Conservation (phyloP, 2,888 invertebrate species). For the Argyra leucocephala region DNA sequence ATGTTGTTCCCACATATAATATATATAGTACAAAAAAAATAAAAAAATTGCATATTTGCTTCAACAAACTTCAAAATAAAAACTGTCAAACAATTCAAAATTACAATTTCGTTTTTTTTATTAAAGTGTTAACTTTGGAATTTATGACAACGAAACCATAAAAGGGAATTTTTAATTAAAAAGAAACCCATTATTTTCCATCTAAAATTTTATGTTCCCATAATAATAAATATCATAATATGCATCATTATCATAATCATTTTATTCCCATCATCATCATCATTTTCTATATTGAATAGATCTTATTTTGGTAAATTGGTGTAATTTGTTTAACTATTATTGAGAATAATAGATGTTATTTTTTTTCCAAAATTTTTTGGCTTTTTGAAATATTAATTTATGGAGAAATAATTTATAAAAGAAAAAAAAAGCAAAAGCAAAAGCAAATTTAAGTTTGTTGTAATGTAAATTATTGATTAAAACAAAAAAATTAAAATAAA, state of each 20-base stretch:
- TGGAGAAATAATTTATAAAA: not conserved
- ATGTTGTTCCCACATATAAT: too few species aligned
- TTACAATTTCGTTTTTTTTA: too few species aligned
- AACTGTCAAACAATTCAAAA: too few species aligned
- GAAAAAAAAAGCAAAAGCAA: too few species aligned
- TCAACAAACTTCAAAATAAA: too few species aligned
- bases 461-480: not conserved
- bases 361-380: not conserved
- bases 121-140: not conserved
- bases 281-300: too few species aligned
- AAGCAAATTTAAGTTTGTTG: too few species aligned
- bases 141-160: not conserved
- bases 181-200: not conserved
- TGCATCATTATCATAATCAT: too few species aligned
- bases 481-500: not conserved
- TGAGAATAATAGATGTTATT: not conserved
- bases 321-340: not conserved
- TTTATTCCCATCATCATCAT: not conserved
- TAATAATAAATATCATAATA: too few species aligned
- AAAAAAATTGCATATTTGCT: too few species aligned
- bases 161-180: not conserved
- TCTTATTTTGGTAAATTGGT: constrained; percentile 1
- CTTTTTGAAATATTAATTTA: not conserved
- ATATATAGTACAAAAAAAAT: too few species aligned
- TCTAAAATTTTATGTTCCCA: too few species aligned